Base-by-base conservation (phyloP, 2,797 vertebrate genomes). In the Thalassophryne amazonica region DNA sequence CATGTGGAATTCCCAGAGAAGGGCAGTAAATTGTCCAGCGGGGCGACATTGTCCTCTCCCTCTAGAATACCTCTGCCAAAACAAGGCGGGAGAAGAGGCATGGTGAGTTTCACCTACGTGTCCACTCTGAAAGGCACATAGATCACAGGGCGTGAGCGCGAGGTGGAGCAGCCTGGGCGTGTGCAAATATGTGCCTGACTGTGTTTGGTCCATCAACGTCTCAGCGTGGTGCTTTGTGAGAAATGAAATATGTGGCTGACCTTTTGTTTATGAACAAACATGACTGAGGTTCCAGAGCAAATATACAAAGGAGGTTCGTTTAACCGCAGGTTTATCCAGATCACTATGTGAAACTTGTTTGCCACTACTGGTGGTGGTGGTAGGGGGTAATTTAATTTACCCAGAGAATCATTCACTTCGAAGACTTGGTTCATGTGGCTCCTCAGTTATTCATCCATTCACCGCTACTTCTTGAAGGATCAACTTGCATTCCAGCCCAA, bases 1-100 rank as follows among this genome's bases (percentile, higher is more conserved):
- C 82, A 84, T 73, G 14, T 87, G 89, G 91, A 92, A 94, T 95
- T 93, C 92, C 91, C 89, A 85, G 91, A 69, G 86, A 74, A 61
- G 25, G 35, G 90, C 90, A 88, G 89, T 94, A 95, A 95, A 95
- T 93, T 81, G 85, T 89, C 78, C 73, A 65, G 60, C 69, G 68
- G 80, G 80, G 76, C 71, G 65, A 81, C 62, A 72, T 65, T 52
- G 69, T 78, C 80, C 53, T 75, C 70, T 80, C 76, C 77, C 71
- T 80, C 76, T 81, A 54, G 78, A 81, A 86, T 87, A 78, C 68
- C 82, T 71, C 51, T 64, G 51, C 68, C 72, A 68, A 55, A 73
- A 42, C 48, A 63, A 76, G 59, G 65, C 60, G 76, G 65, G 60
- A 67, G 56, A 72, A 30, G 60, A 83, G 73, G 77, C 70, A 79